Conservation (phyloP, 2,888 invertebrate genomes). For the Lepidonotus clava region DNA sequence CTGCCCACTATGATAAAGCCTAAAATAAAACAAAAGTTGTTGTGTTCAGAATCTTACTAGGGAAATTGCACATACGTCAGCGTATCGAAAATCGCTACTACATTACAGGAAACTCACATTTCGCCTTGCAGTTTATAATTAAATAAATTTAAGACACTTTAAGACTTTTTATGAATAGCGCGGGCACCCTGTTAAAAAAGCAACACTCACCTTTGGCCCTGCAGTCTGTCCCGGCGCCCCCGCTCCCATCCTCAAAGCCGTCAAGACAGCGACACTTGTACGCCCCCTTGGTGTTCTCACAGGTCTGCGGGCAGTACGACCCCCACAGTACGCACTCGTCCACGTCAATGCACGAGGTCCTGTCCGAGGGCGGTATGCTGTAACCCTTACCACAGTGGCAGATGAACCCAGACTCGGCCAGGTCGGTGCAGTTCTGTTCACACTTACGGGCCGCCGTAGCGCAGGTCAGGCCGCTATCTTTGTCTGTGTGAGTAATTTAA, state of each 20-base stretch:
- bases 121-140: too few relatives aligned
- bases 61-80: too few relatives aligned
- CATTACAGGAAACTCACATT: too few relatives aligned
- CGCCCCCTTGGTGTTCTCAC: constrained; percentile 94
- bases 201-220: constrained; percentile 69
- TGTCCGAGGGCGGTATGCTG: neutral
- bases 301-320: constrained; percentile 94
- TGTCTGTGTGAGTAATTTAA: constrained; percentile 69
- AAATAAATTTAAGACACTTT: too few relatives aligned
- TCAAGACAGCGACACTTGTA: constrained; percentile 91
- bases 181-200: too few relatives aligned
- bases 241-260: constrained; percentile 71
- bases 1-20: too few relatives aligned
- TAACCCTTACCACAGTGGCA: constrained; percentile 86
- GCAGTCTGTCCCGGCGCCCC: constrained; percentile 70
- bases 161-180: too few relatives aligned
- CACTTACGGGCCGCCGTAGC: constrained; percentile 87
- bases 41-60: too few relatives aligned
- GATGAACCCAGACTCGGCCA: constrained; percentile 89
- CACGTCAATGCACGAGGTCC: constrained; percentile 84
- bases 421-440: constrained; percentile 93
- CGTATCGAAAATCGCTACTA: too few relatives aligned
- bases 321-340: constrained; percentile 92
- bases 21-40: too few relatives aligned
- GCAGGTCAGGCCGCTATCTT: constrained; percentile 66